These are phyloP conservation scores for Wiebesia pumilae DNA, from an alignment of 1,140 invertebrate genomes.

Conservation along the genomic window DNA sequence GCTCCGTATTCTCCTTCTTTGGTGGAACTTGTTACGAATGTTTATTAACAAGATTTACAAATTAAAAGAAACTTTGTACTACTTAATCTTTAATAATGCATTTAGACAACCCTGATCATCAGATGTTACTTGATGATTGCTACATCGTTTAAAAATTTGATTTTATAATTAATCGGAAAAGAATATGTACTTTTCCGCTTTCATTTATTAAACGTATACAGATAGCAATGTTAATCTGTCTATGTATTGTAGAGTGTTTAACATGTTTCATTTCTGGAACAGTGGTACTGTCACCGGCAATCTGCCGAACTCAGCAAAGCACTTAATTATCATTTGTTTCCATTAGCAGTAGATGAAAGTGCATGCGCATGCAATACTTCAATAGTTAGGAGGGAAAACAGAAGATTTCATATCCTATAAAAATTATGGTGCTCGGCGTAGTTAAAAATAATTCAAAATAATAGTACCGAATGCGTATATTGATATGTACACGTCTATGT, in stretches of 20 bases:
- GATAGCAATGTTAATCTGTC: neutral
- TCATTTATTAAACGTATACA: neutral
- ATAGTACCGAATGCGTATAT: neutral
- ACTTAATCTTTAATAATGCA: no score
- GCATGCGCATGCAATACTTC: slow-evolving; percentile 18
- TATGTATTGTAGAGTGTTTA: neutral
- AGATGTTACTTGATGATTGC: no score
- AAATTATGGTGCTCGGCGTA: neutral
- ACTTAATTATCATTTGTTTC: slow-evolving; percentile 53
- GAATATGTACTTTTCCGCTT: no score
- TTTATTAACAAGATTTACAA: no score
- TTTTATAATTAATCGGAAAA: no score
- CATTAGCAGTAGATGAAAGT: slow-evolving; percentile 49
- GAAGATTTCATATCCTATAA: neutral
- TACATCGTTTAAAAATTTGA: no score
- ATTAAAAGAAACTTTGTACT: no score
- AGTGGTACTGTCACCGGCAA: slow-evolving; percentile 48
- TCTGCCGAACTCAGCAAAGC: slow-evolving; percentile 52
- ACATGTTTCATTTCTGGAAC: slow-evolving; percentile 44
- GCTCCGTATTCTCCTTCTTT: no score
- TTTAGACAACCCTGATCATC: no score
- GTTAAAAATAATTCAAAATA: neutral
- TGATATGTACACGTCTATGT: neutral
- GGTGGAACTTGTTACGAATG: no score
- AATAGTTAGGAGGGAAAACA: neutral